phyloP scores from a whole-genome alignment of 2,113 vertebrate species.

The Scomber japonicus region DNA sequence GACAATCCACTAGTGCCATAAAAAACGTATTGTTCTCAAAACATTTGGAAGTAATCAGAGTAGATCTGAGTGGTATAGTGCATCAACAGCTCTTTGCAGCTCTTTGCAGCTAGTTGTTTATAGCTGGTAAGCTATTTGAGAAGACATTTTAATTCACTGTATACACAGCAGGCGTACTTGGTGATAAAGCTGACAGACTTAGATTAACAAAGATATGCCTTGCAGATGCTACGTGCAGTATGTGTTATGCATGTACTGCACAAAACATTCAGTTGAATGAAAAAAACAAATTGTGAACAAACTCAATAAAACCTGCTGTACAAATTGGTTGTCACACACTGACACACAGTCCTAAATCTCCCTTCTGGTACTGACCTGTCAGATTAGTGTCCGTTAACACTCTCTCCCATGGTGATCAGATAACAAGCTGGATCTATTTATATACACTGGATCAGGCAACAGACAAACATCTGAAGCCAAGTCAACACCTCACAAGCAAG shows the following conservation, averaged over 20 bases:
- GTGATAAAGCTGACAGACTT: background rate
- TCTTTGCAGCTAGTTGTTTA: background rate
- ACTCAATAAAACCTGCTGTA: slow-evolving; percentile 15
- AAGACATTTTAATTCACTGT: slow-evolving; percentile 2
- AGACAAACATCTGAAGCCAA: slow-evolving; percentile 47
- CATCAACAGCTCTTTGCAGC: background rate
- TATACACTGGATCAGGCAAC: slow-evolving; percentile 78
- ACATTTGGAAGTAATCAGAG: slow-evolving; percentile 19
- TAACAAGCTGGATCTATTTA: slow-evolving; percentile 82
- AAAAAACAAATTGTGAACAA: background rate
- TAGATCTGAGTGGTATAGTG: background rate
- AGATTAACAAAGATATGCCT: slow-evolving; percentile 5
- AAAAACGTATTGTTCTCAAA: slow-evolving; percentile 5
- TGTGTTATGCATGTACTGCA: background rate
- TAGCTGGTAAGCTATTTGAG: background rate
- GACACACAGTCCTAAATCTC: slow-evolving; percentile 57
- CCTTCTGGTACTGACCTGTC: slow-evolving; percentile 57
- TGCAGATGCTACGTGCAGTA: background rate
- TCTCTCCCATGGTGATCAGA: slow-evolving; percentile 80
- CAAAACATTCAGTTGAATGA: background rate
- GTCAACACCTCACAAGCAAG: background rate
- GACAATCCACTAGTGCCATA: background rate
- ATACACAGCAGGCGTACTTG: background rate
- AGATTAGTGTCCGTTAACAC: slow-evolving; percentile 79
- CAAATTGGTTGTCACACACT: slow-evolving; percentile 27